phyloP scores from a whole-genome alignment of 2,888 invertebrate genomes.

The Thumatha senex region DNA sequence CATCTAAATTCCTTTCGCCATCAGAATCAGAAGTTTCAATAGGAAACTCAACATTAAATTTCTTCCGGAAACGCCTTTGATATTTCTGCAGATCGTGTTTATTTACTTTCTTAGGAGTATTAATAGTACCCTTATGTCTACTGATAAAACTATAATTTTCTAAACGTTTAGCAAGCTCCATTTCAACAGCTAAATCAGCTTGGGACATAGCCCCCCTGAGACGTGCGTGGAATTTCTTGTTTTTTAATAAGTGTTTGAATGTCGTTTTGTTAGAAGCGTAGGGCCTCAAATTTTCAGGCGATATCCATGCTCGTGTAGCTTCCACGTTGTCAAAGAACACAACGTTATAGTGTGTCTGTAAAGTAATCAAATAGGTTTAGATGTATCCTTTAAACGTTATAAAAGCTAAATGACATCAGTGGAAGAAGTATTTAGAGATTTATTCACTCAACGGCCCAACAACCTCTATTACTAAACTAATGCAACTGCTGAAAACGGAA shows the following conservation, averaged over 20 bases:
- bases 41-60: constrained; percentile 56
- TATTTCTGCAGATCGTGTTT: constrained; percentile 49
- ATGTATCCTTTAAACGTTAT: not conserved
- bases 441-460: no score
- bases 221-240: constrained; percentile 52
- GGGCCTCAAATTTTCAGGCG: constrained; percentile 59
- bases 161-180: constrained; percentile 60
- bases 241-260: constrained; percentile 32
- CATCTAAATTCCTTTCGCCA: constrained; percentile 27
- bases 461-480: no score
- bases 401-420: not conserved
- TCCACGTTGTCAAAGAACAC: constrained; percentile 75
- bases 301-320: constrained; percentile 75
- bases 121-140: constrained; percentile 67
- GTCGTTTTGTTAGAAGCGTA: constrained; percentile 50
- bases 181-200: constrained; percentile 65
- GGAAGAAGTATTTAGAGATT: not conserved
- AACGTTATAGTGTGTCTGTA: constrained; percentile 81
- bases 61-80: constrained; percentile 55
- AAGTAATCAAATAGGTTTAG: not conserved
- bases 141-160: constrained; percentile 72
- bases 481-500: no score
- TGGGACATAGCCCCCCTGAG: constrained; percentile 58
- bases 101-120: constrained; percentile 56
- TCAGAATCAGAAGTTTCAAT: constrained; percentile 52